Evolutionary conservation across 2,113 vertebrate genomes (phyloP), one percentile per base, ranked within the genome.

Genomic region (Thunnus thynnus): DNA sequence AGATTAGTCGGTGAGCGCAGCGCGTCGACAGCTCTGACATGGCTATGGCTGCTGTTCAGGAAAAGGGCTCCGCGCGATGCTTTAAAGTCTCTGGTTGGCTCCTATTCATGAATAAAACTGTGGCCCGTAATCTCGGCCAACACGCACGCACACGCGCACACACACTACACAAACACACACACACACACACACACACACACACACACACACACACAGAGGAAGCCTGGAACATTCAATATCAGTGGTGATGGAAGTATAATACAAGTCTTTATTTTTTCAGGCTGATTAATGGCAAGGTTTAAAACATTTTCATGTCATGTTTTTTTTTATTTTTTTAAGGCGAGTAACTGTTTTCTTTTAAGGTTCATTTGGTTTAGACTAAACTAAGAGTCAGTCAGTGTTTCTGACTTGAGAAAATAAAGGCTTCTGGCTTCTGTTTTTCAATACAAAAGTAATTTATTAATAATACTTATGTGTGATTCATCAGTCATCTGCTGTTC

Each of bases 1-100:
- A 97, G 96, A 97, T 97, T 98, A 98, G 97, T 86, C 96, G 95
- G 92, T 92, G 96, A 93, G 94, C 94, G 94, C 91, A 93, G 96
- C 94, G 93, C 96, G 96, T 96, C 95, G 96, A 95, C 96, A 94
- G 95, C 92, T 94, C 95, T 96, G 96, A 97, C 96, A 97, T 93
- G 95, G 95, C 94, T 89, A 93, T 96, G 96, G 96, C 96, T 96
- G 94, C 94, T 94, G 91, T 96, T 96, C 95, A 96, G 95, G 94
- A 91, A 88, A 72, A 88, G 88, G 88, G 77, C 83, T 69, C 91
- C 86, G 88, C 92, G 86, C 88, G 76, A 88, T 76, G 93, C 92
- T 94, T 94, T 94, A 93, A 94, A 94, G 88, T 89, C 87, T 86
- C 82, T 86, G 87, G 79, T 87, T 88, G 91, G 88, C 89, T 94